Evolutionary conservation across 2,797 vertebrate genomes (phyloP).

Genomic region (Mus caroli): DNA sequence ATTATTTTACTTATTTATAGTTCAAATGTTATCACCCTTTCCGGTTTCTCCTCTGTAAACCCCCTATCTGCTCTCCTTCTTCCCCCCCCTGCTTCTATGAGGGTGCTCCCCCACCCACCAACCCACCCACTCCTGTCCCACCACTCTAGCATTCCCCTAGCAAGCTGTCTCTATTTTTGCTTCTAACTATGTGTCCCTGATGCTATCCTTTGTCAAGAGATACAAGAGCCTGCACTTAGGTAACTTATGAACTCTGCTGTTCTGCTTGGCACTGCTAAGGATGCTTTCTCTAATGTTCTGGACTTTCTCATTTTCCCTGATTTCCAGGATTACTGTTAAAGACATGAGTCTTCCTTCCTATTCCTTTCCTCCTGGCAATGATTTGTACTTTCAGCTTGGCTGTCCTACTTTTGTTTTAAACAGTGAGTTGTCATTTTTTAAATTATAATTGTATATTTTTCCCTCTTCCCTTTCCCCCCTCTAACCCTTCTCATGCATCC

Average conservation of each 20-base stretch:
- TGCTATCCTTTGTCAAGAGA: background rate
- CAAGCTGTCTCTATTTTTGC: background rate
- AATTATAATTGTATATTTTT: background rate
- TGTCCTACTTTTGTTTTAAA: background rate
- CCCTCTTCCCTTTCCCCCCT: background rate
- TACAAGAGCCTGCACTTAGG: background rate
- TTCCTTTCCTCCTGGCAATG: background rate
- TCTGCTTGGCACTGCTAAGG: background rate
- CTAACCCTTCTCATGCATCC: too few relatives aligned
- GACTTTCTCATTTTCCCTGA: background rate
- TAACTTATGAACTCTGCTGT: background rate
- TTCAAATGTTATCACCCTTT: too few relatives aligned
- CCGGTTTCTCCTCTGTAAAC: rapidly evolving
- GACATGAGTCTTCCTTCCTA: background rate
- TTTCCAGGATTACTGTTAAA: background rate
- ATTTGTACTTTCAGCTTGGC: background rate
- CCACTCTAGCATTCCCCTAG: background rate
- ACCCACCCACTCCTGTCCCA: too few relatives aligned
- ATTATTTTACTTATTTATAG: too few relatives aligned
- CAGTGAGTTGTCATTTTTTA: background rate
- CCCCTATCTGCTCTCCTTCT: too few relatives aligned
- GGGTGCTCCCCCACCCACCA: too few relatives aligned
- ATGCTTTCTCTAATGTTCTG: background rate
- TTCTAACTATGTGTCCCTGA: background rate
- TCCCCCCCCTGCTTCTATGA: too few relatives aligned